Evolutionary conservation across 1,140 invertebrate genomes (phyloP), one percentile per base, ranked within the genome.

Genomic region (Oscheius sp.): DNA sequence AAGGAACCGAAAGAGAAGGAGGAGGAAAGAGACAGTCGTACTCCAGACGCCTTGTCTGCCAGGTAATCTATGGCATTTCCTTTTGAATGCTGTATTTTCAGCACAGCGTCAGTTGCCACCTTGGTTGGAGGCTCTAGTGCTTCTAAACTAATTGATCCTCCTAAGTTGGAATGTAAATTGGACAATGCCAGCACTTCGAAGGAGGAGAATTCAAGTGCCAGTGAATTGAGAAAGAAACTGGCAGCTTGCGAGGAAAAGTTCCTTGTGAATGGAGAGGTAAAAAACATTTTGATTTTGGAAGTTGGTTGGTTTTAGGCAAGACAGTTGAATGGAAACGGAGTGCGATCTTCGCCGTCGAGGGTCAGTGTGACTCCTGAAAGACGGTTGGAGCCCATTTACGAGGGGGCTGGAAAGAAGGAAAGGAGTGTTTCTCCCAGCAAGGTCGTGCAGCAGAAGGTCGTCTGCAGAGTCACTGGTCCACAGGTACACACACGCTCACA

Each of bases 141-240:
- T 26, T 55, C 49, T 15, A 55, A 55, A 55, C 28, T 55, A 23
- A 13, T 26, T 7, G 38, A 42, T 10, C 10, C 10, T 10, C n/a
- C n/a, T 10, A 42, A 42, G n/a, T n/a, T 42, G 38, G 38, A 42
- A 42, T n/a, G n/a, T n/a, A 42, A 42, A 42, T 7, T 55, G 7
- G 69, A 65, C 38, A 34, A 64, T n/a, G 38, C 69, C 2, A 61
- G 62, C n/a, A 49, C 67, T 31, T 59, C 49, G 32, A 68, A 68
- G 34, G 67, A 68, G 18, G 67, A 68, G 38, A 45, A 45, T 49
- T 49, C 34, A 29, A 68, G 67, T 61, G 67, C 67, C 10, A 36
- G 49, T 18, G 67, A 68, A 42, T 26, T 68, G 28, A 58, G 67
- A 29, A 68, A 68, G 34, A 75, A 69, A 31, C 58, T 76, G 58